Conservation (phyloP, 2,113 vertebrate species). For the Amphilophus citrinellus region DNA sequence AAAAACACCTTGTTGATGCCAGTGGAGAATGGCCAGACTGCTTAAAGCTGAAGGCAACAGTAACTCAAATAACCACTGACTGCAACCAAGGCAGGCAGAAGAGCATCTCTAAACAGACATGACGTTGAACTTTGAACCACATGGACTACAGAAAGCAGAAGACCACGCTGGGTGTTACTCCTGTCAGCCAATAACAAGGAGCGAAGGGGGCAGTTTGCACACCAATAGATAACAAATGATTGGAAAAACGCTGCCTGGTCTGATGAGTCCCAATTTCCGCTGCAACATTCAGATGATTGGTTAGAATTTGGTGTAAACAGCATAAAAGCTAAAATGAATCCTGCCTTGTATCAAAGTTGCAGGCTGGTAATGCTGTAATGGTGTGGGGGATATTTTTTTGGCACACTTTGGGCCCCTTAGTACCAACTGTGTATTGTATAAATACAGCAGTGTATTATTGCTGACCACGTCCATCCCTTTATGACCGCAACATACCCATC, state of each 20-base stretch:
- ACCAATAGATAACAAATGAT: not conserved
- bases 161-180: not conserved
- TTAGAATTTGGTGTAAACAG: not conserved
- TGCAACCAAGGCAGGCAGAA: no score
- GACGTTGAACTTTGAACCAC: no score
- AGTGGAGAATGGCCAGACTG: not conserved
- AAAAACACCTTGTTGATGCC: no score
- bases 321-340: no score
- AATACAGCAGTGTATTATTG: no score
- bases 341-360: no score
- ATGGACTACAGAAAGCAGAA: not conserved
- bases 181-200: not conserved
- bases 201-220: not conserved
- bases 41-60: no score
- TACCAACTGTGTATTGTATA: not conserved
- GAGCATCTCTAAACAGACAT: no score
- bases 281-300: not conserved
- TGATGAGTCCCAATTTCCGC: rapidly evolving
- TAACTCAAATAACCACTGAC: no score
- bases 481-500: not conserved
- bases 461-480: not conserved
- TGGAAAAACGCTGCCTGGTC: not conserved
- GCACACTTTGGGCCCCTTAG: not conserved
- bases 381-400: no score
- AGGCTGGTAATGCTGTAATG: no score